Conservation (phyloP, 2,797 vertebrate species). For the Clarias laeviceps region DNA sequence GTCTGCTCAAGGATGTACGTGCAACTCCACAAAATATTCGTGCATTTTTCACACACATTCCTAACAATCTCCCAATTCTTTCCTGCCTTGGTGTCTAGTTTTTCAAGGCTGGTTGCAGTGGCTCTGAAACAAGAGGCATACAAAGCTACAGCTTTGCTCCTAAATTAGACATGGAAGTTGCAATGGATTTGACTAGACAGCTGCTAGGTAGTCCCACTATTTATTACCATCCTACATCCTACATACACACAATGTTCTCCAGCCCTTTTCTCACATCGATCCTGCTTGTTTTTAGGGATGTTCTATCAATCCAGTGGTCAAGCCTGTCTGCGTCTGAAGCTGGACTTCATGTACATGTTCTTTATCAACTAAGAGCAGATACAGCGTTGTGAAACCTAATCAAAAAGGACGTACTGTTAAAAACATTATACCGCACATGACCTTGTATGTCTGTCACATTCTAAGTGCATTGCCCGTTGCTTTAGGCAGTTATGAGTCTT, state of each 20-base stretch:
- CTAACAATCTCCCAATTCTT: not conserved
- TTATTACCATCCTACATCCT: not conserved
- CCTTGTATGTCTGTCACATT: not conserved
- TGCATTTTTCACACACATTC: constrained; percentile 1
- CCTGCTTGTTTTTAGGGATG: not conserved
- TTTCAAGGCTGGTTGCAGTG: constrained; percentile 5
- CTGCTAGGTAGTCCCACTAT: constrained; percentile 19
- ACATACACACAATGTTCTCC: constrained; percentile 1
- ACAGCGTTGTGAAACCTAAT: constrained; percentile 2
- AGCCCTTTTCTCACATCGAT: not conserved
- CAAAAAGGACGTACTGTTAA: not conserved
- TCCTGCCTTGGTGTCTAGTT: constrained; percentile 37
- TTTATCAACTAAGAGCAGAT: not conserved
- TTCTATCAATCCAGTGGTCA: not conserved
- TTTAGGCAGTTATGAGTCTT: not conserved
- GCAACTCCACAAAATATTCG: not conserved
- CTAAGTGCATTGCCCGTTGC: not conserved
- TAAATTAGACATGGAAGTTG: constrained; percentile 22
- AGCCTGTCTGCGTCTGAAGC: not conserved
- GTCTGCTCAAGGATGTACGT: not conserved
- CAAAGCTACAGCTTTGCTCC: not conserved
- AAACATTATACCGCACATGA: not conserved
- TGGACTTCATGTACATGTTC: not conserved
- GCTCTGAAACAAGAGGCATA: constrained; percentile 30
- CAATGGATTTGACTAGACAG: not conserved